Evolutionary conservation across 2,797 vertebrate species (phyloP).

Genomic region (Picus viridis): DNA sequence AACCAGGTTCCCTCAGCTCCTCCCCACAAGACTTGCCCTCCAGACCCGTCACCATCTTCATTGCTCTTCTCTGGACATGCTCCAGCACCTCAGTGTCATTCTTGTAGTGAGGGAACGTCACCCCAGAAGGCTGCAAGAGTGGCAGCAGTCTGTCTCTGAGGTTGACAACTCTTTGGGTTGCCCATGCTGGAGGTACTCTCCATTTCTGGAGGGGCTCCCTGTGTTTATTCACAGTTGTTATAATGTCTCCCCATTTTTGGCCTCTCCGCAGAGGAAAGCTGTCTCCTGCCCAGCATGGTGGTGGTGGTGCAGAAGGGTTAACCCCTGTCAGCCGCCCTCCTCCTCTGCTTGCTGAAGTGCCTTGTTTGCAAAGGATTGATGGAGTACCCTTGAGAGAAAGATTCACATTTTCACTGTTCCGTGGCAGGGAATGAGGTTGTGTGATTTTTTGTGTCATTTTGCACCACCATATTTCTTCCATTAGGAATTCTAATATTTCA

Average conservation of each 20-base stretch:
- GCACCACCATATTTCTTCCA: slow-evolving; percentile 69
- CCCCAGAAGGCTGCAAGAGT: too few relatives aligned
- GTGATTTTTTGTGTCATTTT: slow-evolving; percentile 71
- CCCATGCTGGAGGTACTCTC: background rate
- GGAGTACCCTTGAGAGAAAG: slow-evolving; percentile 65
- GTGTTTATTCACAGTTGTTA: accelerated
- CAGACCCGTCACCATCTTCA: background rate
- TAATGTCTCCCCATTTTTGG: accelerated
- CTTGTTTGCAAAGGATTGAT: slow-evolving; percentile 64
- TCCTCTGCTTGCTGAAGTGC: slow-evolving; percentile 44
- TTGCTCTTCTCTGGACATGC: background rate
- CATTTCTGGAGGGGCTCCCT: accelerated
- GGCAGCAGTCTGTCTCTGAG: background rate
- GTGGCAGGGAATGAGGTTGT: slow-evolving; percentile 63
- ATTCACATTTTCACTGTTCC: slow-evolving; percentile 64
- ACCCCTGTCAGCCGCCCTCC: slow-evolving; percentile 33
- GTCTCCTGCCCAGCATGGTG: background rate
- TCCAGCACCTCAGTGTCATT: background rate
- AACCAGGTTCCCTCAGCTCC: background rate
- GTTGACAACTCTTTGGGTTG: background rate
- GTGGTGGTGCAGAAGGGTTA: slow-evolving; percentile 55
- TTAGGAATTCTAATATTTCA: slow-evolving; percentile 74
- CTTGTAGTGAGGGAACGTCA: background rate
- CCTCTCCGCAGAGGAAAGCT: background rate
- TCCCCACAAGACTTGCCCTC: background rate